Evolutionary conservation across 2,888 invertebrate genomes (phyloP).

Genomic region (Chymomyza procnemis): DNA sequence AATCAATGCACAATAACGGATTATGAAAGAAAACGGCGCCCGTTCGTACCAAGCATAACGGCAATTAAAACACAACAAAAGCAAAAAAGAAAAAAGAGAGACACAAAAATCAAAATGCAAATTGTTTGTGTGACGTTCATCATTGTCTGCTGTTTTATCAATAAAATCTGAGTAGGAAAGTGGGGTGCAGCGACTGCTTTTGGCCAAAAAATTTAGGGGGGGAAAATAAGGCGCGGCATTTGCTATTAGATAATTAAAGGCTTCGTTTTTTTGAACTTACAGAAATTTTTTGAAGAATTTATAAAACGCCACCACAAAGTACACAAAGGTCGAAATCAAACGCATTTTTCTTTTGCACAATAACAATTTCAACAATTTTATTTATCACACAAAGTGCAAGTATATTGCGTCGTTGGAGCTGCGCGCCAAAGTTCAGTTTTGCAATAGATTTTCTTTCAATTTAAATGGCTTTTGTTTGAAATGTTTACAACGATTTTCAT

Average conservation of each 20-base stretch:
- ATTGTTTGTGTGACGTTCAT: constrained; percentile 5
- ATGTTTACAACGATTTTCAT: not conserved
- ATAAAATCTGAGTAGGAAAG: constrained; percentile 30
- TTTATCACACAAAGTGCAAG: not conserved
- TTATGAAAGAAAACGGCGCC: not conserved
- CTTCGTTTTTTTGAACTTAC: constrained; percentile 46
- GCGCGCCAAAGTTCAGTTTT: too few relatives aligned
- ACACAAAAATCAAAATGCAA: constrained; percentile 26
- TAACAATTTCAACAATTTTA: not conserved
- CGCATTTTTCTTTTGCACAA: constrained; percentile 55
- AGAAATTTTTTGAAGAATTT: constrained; percentile 62
- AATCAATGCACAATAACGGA: constrained; percentile 24
- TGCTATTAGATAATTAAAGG: not conserved
- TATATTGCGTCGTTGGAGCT: too few relatives aligned
- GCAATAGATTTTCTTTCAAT: not conserved
- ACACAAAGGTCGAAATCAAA: constrained; percentile 59
- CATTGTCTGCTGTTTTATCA: constrained; percentile 40
- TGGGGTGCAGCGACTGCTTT: not conserved
- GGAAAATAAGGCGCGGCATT: not conserved
- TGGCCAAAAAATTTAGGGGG: not conserved
- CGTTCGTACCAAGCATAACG: not conserved
- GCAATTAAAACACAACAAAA: not conserved
- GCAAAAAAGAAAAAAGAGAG: not conserved
- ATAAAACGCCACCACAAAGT: constrained; percentile 57
- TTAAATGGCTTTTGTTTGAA: not conserved